Base-by-base conservation (phyloP, 1,140 invertebrate genomes). In the Philopotamus ludificatus region DNA sequence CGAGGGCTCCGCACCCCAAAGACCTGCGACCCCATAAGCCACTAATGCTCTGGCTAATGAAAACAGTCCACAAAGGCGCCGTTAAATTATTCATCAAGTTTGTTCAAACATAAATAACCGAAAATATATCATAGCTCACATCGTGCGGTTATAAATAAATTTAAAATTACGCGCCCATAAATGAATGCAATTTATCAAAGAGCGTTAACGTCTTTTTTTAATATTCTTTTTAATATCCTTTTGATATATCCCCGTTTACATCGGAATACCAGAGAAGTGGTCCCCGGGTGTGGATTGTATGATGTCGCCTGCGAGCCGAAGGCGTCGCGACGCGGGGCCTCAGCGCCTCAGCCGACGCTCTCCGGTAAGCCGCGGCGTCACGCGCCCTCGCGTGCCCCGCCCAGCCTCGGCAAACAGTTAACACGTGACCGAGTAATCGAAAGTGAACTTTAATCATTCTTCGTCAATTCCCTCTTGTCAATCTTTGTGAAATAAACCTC, bases 351-450 rank as follows among this genome's bases (percentile, higher is more conserved):
- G 20, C 10, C 10, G n/a, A 25, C 3, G 49, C 49, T 51, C 22
- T 3, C 44, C 16, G 44, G 44, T 47, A 10, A n/a, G n/a, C n/a
- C n/a, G n/a, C n/a, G n/a, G n/a, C n/a, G 26, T 34, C 25, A 16
- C 18, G 21, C 25, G 15, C n/a, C n/a, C 42, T 65, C 63, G 67
- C 67, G 67, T 68, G 67, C 63, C 50, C 26, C 16, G 60, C 34
- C 34, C 45, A 49, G 20, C 41, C 53, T 41, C 60, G 50, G 67
- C 54, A 57, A 65, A 45, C 67, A 61, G 57, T 65, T 65, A 64
- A 65, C 67, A 68, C 67, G 67, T 65, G 62, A 59, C 49, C 50
- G n/a, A 49, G 28, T 68, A 68, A 68, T 68, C 67, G 67, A 68
- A 68, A 68, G 62, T 51, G 67, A 68, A 53, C 67, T 62, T 47